Conservation (phyloP, 2,113 vertebrate genomes). For the Saimiri boliviensis region DNA sequence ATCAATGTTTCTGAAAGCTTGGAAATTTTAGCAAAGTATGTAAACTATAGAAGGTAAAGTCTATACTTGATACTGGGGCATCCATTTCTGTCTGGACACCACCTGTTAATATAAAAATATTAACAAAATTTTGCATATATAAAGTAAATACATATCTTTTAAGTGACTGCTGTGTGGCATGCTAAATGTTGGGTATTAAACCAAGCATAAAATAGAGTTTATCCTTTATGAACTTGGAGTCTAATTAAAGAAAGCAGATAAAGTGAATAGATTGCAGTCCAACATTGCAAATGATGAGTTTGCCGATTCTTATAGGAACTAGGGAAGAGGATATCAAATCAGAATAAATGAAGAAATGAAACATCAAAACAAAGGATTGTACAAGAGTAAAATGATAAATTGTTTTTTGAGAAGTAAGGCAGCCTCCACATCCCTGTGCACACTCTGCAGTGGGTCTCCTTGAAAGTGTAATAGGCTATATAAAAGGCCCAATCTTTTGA, state of each 20-base stretch:
- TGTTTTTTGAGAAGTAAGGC: not conserved
- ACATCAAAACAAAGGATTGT: not conserved
- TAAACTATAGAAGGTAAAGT: not conserved
- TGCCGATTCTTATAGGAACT: not conserved
- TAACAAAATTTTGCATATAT: not conserved
- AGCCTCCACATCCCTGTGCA: not conserved
- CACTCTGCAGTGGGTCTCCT: not conserved
- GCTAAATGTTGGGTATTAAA: not conserved
- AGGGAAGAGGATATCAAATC: not conserved
- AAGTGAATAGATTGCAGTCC: not conserved
- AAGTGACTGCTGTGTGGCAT: not conserved
- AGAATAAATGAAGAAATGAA: not conserved
- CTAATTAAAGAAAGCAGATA: not conserved
- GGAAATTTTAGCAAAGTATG: slow-evolving; percentile 35
- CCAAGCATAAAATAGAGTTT: not conserved
- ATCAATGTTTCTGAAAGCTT: slow-evolving; percentile 48
- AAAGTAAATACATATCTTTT: slow-evolving; percentile 8
- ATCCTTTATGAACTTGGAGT: not conserved
- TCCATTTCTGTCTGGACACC: not conserved
- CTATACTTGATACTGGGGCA: not conserved
- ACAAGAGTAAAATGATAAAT: not conserved
- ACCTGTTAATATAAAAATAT: not conserved
- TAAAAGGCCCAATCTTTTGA: not conserved
- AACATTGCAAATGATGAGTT: not conserved
- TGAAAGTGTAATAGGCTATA: not conserved